Evolutionary conservation across 2,888 invertebrate species (phyloP).

Genomic region (Drosophila hawaiiensis): DNA sequence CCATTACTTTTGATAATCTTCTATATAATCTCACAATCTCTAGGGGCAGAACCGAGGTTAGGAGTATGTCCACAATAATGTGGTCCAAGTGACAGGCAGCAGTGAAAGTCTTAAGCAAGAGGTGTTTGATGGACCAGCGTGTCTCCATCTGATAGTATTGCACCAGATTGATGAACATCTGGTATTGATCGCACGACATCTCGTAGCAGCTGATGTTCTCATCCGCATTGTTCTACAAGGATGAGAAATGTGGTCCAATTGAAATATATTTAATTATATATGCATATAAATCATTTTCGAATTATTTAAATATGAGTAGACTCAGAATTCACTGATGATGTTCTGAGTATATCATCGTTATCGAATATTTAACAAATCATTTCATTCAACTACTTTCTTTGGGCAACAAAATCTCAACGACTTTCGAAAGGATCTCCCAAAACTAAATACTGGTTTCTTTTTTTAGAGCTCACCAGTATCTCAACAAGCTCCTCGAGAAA

Average conservation of each 20-base stretch:
- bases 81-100: constrained; percentile 94
- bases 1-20: not conserved
- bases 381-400: not conserved
- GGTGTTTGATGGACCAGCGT: constrained; percentile 93
- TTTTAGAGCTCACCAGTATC: constrained; percentile 88
- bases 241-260: not conserved
- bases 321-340: not conserved
- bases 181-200: constrained; percentile 93
- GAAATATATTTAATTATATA: not conserved
- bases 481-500: constrained; percentile 93
- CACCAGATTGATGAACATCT: constrained; percentile 93
- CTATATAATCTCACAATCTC: constrained; percentile 90
- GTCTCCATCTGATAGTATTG: constrained; percentile 99
- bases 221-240: constrained; percentile 94
- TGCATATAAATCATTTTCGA: not conserved
- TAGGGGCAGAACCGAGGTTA: constrained; percentile 94
- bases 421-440: not conserved
- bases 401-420: not conserved
- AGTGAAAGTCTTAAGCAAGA: constrained; percentile 93
- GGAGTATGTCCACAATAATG: constrained; percentile 92
- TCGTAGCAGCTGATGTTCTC: constrained; percentile 94
- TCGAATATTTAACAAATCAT: not conserved
- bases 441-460: not conserved
- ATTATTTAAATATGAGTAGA: not conserved
- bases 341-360: not conserved